Conservation (phyloP, 2,888 invertebrate species). For the Erebia ligea region DNA sequence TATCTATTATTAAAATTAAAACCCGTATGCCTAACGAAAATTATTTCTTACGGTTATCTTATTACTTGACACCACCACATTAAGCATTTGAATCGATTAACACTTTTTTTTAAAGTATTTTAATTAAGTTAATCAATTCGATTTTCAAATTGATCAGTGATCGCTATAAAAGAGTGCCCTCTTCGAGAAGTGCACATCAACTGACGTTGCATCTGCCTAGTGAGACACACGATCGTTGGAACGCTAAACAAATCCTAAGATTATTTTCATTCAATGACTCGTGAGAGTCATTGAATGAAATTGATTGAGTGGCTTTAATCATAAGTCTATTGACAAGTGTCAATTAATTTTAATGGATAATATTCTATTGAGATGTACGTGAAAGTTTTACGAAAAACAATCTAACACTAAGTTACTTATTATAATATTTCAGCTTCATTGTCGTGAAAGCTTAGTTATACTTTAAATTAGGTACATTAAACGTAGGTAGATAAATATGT, state of each 20-base stretch:
- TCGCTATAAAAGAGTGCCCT: conserved; percentile 52
- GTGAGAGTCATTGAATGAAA: conserved; percentile 61
- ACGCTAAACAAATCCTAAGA: conserved; percentile 58
- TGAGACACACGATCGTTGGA: conserved; percentile 51
- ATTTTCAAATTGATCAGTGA: conserved; percentile 30
- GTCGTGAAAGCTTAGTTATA: too few relatives aligned
- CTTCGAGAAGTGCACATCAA: conserved; percentile 58
- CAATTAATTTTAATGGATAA: conserved; percentile 18
- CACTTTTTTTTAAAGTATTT: not conserved
- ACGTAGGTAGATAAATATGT: too few relatives aligned
- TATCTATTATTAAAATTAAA: not conserved
- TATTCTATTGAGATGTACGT: conserved; percentile 13
- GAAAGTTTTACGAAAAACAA: conserved; percentile 14
- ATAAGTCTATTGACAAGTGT: conserved; percentile 25
- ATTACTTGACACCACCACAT: not conserved
- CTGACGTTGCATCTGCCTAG: conserved; percentile 67
- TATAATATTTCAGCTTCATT: too few relatives aligned
- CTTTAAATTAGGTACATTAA: too few relatives aligned
- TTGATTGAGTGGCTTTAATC: conserved; percentile 48
- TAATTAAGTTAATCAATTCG: conserved; percentile 13
- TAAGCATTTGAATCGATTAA: too few relatives aligned
- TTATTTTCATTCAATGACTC: conserved; percentile 41
- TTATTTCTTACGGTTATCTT: not conserved
- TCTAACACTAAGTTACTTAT: too few relatives aligned
- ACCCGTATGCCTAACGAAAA: not conserved